These are phyloP conservation scores for Rhadina sibilatrix DNA, from an alignment of 2,113 vertebrate species.

Conservation along the genomic window DNA sequence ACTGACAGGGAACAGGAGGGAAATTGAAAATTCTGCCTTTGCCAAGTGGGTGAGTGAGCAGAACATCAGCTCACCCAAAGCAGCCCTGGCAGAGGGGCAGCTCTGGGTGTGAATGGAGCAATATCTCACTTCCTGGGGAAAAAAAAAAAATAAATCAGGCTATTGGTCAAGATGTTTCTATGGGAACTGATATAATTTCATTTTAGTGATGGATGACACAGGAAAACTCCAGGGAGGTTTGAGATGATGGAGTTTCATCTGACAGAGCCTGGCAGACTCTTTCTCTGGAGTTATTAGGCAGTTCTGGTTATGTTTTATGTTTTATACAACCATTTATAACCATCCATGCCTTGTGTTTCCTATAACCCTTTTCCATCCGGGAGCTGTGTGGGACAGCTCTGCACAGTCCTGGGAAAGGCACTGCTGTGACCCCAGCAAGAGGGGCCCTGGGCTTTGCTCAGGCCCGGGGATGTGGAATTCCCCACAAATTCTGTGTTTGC, in stretches of 20 bases:
- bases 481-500: fast-evolving
- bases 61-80: background rate
- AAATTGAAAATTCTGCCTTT: background rate
- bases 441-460: fast-evolving
- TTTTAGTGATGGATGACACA: background rate
- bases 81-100: background rate
- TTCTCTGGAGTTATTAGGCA: background rate
- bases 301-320: background rate
- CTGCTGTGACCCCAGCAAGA: background rate
- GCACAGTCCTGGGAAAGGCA: fast-evolving
- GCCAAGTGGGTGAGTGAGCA: background rate
- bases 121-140: background rate
- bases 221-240: background rate
- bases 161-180: conserved; percentile 27
- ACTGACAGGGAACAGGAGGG: no score
- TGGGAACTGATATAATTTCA: conserved; percentile 35
- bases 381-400: fast-evolving
- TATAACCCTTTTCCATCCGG: fast-evolving
- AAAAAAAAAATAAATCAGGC: background rate
- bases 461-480: fast-evolving
- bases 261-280: background rate
- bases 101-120: background rate
- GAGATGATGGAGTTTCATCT: background rate
- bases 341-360: fast-evolving
- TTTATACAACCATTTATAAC: background rate